Percentiles rank a stretch among this genome's conserved stretches.
These are phyloP conservation scores for Mythimna pallens DNA, from an alignment of 2,888 invertebrate species.

Conservation along the genomic window DNA sequence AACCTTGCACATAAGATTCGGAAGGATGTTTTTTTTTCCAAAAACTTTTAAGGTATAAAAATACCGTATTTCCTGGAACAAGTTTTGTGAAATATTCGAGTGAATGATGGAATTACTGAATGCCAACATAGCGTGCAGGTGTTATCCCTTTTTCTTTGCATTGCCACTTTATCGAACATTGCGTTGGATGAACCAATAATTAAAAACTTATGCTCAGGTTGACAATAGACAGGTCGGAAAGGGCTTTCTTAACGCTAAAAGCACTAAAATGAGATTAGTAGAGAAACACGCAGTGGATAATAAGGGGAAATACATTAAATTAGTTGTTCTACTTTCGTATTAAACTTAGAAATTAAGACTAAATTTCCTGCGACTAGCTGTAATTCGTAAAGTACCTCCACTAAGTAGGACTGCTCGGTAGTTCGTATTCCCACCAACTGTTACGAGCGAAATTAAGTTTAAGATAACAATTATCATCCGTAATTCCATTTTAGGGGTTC, in stretches of 20 bases:
- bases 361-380: slow-evolving; percentile 17
- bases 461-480: slow-evolving; percentile 51
- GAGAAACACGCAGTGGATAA: slow-evolving; percentile 1
- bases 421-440: slow-evolving; percentile 31
- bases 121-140: too few species aligned
- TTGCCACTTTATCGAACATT: too few species aligned
- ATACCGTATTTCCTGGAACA: too few species aligned
- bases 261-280: background rate
- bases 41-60: too few species aligned
- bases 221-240: too few species aligned
- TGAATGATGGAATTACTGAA: too few species aligned
- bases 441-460: slow-evolving; percentile 50
- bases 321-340: slow-evolving; percentile 4
- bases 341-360: slow-evolving; percentile 24
- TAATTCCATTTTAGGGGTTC: slow-evolving; percentile 44
- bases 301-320: slow-evolving; percentile 4
- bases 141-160: too few species aligned
- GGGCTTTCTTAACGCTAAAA: background rate
- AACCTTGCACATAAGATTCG: too few species aligned
- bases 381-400: slow-evolving; percentile 29
- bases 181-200: too few species aligned
- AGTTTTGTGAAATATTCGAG: too few species aligned
- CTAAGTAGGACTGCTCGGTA: slow-evolving; percentile 19
- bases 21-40: too few species aligned
- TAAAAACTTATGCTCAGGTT: too few species aligned